Base-by-base conservation (phyloP, 2,797 vertebrate species). In the Acanthurus leucopareius region DNA sequence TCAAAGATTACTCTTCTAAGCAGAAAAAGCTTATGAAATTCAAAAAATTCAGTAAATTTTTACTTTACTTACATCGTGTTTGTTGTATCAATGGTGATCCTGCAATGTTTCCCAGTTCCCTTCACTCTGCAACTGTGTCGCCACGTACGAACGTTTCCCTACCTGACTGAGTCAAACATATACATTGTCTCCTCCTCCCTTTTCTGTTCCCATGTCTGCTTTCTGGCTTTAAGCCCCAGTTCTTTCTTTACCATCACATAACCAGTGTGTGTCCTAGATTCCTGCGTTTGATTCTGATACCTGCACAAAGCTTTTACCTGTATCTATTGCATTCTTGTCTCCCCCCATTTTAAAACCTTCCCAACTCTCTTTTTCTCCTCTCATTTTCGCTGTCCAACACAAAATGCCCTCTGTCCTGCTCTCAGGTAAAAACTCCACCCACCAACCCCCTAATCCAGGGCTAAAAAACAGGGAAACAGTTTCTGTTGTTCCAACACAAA, bases 401-500 rank as follows among this genome's bases (percentile, higher is more conserved):
- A 92, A 90, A 92, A 90, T 82, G 67, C 45, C 80, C 88, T 90
- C 86, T 92, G 89, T 92, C 75, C 73, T 65, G 54, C 53, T 84
- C 82, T 79, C 79, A 86, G 93, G 91, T 86, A 89, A 75, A 75
- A 65, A 73, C 52, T 38, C 80, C 73, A 62, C 64, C 54, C 59
- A 17, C 57, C 38, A 16, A 13, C 48, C 65, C 25, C 35, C 32
- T 25, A 25, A 3, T 25, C 25, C 25, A 83, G 54, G 51, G 66
- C n/a, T 64, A 56, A 25, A 69, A 77, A 40, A n/a, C 54, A 22
- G 62, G 77, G 70, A 83, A 90, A 87, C 86, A 13, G 85, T 84
- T 87, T 86, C 77, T 77, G 92, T 88, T 88, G 74, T 89, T 88
- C 71, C 47, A 83, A 84, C 75, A 93, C 87, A 93, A 92, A 93